These are phyloP conservation scores for Arctopsyche grandis DNA, from an alignment of 1,140 invertebrate species.

Conservation along the genomic window DNA sequence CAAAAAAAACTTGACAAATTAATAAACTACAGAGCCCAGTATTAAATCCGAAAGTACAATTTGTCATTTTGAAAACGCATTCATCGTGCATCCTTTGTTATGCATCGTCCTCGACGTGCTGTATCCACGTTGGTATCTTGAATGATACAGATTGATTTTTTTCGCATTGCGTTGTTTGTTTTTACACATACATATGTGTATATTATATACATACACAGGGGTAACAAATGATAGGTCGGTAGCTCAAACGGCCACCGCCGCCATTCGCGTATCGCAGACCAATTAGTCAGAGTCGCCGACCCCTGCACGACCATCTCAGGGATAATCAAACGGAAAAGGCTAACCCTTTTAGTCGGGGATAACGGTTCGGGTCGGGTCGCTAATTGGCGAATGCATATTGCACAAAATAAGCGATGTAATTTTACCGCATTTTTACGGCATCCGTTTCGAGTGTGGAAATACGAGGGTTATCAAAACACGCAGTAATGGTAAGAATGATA, in stretches of 20 bases:
- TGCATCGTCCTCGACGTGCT: too few species aligned
- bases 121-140: neutral
- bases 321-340: conserved; percentile 32
- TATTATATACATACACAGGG: neutral
- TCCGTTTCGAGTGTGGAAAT: neutral
- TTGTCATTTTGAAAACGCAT: too few species aligned
- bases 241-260: conserved; percentile 35
- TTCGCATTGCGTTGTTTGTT: too few species aligned
- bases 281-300: conserved; percentile 40
- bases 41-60: too few species aligned
- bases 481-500: too few species aligned
- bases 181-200: too few species aligned
- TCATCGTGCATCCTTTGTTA: too few species aligned
- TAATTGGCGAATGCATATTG: neutral
- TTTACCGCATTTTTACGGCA: neutral
- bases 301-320: conserved; percentile 28
- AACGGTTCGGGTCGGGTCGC: neutral
- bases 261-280: conserved; percentile 26
- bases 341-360: neutral
- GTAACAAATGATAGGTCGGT: conserved; percentile 29
- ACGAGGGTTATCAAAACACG: too few species aligned
- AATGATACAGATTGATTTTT: neutral
- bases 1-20: too few species aligned
- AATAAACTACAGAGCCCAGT: too few species aligned
- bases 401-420: neutral